phyloP scores from a whole-genome alignment of 2,113 vertebrate species.

The Microtus montanus region DNA sequence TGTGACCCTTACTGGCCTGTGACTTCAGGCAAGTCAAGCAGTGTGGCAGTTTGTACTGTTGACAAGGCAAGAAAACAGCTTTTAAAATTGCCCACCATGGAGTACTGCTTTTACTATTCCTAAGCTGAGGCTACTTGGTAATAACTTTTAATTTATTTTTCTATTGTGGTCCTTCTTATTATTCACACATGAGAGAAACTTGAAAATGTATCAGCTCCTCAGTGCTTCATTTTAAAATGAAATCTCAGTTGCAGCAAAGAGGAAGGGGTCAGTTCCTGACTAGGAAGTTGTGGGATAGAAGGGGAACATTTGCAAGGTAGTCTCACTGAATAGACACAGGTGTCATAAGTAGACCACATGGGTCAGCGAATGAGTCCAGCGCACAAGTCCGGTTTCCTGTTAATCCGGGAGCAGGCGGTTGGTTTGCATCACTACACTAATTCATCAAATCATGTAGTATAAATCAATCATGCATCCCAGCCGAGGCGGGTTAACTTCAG shows the following conservation, averaged over 20 bases:
- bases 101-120: neutral
- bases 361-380: neutral
- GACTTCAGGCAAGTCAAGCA: neutral
- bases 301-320: neutral
- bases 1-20: neutral
- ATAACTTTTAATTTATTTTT: neutral
- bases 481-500: neutral
- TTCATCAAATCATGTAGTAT: neutral
- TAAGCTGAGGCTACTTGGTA: neutral
- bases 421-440: neutral
- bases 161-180: neutral
- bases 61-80: neutral
- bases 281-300: neutral
- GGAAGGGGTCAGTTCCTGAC: neutral
- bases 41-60: neutral
- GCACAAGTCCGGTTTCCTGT: too few species aligned
- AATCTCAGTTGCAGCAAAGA: neutral
- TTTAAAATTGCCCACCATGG: neutral
- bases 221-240: neutral
- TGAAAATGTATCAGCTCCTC: constrained; percentile 8
- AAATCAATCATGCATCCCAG: neutral
- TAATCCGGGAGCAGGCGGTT: neutral
- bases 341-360: neutral
- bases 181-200: too few species aligned
- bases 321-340: neutral